Evolutionary conservation across 2,113 vertebrate species (phyloP), one percentile per base, ranked within the genome.

Genomic region (Xyliphius kryptos): DNA sequence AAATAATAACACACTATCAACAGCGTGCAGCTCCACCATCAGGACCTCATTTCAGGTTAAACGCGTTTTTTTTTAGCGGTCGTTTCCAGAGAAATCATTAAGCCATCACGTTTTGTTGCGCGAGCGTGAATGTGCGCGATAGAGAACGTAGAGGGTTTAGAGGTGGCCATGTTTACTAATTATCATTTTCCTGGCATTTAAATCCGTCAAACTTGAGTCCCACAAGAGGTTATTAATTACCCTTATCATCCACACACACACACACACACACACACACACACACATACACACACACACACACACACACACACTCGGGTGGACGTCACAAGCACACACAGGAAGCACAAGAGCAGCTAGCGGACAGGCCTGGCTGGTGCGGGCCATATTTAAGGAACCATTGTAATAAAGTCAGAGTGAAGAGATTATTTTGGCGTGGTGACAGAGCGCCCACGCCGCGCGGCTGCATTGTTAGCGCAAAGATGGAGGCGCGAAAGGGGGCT

Each of bases 221-320:
- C 63, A 44, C 26, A 65, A 69, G 58, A 64, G 53, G 64, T 61
- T 66, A 76, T 74, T 74, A 76, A 76, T 76, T 72, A 77, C 73
- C 63, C 51, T 17, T 69, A 64, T 72, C 72, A 65, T 44, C 13
- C 40, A 40, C 56, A 59, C 66, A 60, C 64, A 72, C 36, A 61
- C 56, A 62, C 38, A 53, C 54, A 57, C 63, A 26, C 61, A 58
- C 36, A 52, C 26, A 38, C 8, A 11, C 20, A 52, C 5, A 68
- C 58, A 62, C 58, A 67, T 48, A 43, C 32, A 9, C 54, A 47
- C 44, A 63, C 70, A 68, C 66, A 63, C 38, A 68, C 47, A 65
- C 41, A 63, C 53, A 20, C 65, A 26, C 48, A 6, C 21, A 64
- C 59, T 64, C 60, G 60, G 43, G 51, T 60, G 43, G 12, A 41